These are phyloP conservation scores for Cephus rjabovi DNA, from an alignment of 2,888 invertebrate genomes.

Conservation along the genomic window DNA sequence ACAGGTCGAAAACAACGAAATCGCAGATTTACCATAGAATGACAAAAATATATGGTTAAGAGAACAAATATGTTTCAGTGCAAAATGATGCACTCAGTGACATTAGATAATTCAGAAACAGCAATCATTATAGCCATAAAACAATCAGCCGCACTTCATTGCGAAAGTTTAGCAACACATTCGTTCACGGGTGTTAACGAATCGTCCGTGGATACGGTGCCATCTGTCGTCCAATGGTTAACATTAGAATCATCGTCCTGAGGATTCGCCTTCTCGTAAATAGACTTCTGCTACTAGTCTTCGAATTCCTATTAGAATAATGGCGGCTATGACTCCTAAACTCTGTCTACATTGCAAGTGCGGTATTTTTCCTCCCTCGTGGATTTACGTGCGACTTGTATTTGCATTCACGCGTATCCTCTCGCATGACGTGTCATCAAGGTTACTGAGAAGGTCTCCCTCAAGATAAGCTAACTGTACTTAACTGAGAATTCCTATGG, in stretches of 20 bases:
- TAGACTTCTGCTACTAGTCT: background rate
- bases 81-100: background rate
- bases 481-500: background rate
- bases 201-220: background rate
- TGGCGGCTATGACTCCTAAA: background rate
- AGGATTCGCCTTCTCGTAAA: background rate
- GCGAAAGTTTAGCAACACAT: background rate
- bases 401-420: background rate
- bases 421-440: background rate
- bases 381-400: background rate
- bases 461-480: background rate
- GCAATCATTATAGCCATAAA: background rate
- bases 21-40: too few relatives aligned
- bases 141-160: background rate
- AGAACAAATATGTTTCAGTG: too few relatives aligned
- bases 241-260: background rate
- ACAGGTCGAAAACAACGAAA: too few relatives aligned
- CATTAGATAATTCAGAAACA: background rate
- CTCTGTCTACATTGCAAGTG: background rate
- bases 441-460: background rate
- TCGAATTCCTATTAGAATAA: background rate
- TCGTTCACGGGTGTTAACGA: background rate
- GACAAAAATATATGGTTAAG: too few relatives aligned
- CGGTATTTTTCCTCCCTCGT: background rate
- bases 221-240: background rate